phyloP scores from a whole-genome alignment of 2,797 vertebrate species.

The Nothura maculosa region DNA sequence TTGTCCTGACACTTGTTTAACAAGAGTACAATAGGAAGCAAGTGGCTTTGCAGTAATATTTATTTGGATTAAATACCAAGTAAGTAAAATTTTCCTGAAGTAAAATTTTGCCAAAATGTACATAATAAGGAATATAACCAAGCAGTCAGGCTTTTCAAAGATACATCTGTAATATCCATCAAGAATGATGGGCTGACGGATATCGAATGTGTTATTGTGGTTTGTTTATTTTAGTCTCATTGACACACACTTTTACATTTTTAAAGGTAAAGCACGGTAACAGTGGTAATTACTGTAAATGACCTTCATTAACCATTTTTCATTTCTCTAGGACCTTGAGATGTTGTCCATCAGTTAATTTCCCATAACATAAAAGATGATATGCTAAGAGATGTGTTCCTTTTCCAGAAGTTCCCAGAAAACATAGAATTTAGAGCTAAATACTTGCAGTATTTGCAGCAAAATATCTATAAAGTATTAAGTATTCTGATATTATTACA shows the following conservation, averaged over 20 bases:
- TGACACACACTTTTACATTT: neutral
- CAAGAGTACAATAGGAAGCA: conserved; percentile 72
- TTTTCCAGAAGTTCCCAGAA: neutral
- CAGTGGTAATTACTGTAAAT: neutral
- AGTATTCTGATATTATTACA: neutral
- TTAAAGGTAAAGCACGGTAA: neutral
- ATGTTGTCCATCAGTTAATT: neutral
- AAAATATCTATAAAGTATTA: neutral
- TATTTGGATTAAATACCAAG: conserved; percentile 71
- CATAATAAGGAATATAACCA: conserved; percentile 73
- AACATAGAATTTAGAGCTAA: neutral
- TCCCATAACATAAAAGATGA: neutral
- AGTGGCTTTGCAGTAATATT: conserved; percentile 67
- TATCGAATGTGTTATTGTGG: too few species aligned
- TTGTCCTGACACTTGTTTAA: conserved; percentile 54
- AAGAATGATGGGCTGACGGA: conserved; percentile 4
- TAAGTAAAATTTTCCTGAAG: conserved; percentile 76
- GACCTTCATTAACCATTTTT: neutral
- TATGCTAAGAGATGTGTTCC: neutral
- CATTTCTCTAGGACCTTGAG: neutral
- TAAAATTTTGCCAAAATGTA: conserved; percentile 75
- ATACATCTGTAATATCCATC: conserved; percentile 56
- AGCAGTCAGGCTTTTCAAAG: conserved; percentile 58
- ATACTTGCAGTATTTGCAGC: neutral
- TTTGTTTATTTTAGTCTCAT: neutral